Evolutionary conservation across 2,797 vertebrate species (phyloP).

Genomic region (Dryobates pubescens): DNA sequence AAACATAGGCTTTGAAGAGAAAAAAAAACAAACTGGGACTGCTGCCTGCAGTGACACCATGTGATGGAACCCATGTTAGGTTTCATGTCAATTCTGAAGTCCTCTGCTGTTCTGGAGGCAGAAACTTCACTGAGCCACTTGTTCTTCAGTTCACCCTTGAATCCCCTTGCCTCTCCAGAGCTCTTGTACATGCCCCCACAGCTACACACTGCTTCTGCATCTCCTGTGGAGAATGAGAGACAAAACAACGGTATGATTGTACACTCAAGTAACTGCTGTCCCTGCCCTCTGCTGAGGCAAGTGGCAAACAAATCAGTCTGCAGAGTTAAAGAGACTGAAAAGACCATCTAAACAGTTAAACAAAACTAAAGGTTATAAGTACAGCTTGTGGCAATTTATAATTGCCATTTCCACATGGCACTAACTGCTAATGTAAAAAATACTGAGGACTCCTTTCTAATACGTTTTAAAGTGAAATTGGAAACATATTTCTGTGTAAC

Average conservation of each 20-base stretch:
- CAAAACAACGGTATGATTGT: neutral
- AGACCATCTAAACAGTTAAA: conserved; percentile 26
- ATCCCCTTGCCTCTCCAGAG: neutral
- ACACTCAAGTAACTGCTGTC: neutral
- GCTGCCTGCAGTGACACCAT: neutral
- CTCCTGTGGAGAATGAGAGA: neutral
- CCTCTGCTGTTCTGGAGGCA: neutral
- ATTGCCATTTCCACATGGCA: conserved; percentile 51
- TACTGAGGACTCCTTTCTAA: conserved; percentile 66
- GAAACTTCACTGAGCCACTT: neutral
- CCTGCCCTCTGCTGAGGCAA: neutral
- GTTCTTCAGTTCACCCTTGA: neutral
- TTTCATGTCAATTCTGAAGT: fast-evolving
- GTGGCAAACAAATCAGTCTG: neutral
- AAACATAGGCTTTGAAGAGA: neutral
- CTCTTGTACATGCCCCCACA: fast-evolving
- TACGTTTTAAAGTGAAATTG: conserved; percentile 43
- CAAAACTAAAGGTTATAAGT: neutral
- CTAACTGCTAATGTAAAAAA: conserved; percentile 64
- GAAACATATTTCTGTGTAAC: conserved; percentile 75
- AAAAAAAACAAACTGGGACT: neutral
- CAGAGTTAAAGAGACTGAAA: neutral
- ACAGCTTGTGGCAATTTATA: conserved; percentile 20
- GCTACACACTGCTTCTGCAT: fast-evolving
- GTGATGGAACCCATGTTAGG: neutral